Conservation (phyloP, 2,113 vertebrate species). For the Chionodraco myersi region DNA sequence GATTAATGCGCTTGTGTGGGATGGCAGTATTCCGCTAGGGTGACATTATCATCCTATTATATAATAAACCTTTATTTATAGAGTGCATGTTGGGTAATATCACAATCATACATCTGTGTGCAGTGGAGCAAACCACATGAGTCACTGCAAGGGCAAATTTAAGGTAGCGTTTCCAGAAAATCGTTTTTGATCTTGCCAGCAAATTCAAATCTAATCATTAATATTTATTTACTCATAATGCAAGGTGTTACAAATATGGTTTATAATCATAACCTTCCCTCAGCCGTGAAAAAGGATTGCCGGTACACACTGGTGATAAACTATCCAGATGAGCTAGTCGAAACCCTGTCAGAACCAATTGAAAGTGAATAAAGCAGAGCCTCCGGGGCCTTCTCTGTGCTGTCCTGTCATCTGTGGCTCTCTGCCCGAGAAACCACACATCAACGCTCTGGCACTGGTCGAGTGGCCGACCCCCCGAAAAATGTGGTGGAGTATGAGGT, state of each 20-base stretch:
- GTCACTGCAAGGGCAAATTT: slow-evolving; percentile 15
- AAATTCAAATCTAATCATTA: neutral
- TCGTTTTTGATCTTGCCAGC: neutral
- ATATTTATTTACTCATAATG: neutral
- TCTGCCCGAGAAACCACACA: slow-evolving; percentile 39
- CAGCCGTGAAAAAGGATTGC: neutral
- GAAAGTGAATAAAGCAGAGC: neutral
- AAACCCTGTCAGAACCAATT: slow-evolving; percentile 33
- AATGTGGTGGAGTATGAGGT: slow-evolving; percentile 47
- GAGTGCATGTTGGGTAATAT: slow-evolving; percentile 52
- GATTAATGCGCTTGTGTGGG: neutral
- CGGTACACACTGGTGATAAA: neutral
- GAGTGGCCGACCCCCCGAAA: slow-evolving; percentile 9
- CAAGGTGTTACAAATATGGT: neutral
- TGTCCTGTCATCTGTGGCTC: slow-evolving; percentile 37
- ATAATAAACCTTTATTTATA: slow-evolving; percentile 60
- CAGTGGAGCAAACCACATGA: slow-evolving; percentile 19
- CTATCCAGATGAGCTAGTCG: slow-evolving; percentile 15
- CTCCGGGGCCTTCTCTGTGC: slow-evolving; percentile 15
- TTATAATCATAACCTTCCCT: neutral
- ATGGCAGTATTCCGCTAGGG: neutral
- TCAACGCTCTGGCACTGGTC: slow-evolving; percentile 26
- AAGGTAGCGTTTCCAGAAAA: neutral
- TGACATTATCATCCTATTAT: slow-evolving; percentile 56
- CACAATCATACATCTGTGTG: slow-evolving; percentile 34